These are phyloP conservation scores for Rhyacophila evoluta DNA, from an alignment of 2,888 invertebrate species.

Conservation along the genomic window DNA sequence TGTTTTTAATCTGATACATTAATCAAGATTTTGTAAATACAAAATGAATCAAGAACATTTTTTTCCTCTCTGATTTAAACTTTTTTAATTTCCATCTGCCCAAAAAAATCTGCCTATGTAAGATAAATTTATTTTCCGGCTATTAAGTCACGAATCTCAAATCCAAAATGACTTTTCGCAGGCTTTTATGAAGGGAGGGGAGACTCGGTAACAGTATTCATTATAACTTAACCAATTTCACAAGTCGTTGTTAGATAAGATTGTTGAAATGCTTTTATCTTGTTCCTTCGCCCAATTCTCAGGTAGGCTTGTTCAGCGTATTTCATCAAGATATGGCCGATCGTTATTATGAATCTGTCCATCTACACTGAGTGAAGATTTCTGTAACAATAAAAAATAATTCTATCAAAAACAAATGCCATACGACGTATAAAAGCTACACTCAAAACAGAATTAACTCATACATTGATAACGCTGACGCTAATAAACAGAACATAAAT, in stretches of 20 bases:
- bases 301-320: background rate
- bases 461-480: too few relatives aligned
- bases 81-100: background rate
- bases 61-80: background rate
- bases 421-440: too few relatives aligned
- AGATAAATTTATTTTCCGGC: background rate
- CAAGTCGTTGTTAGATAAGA: conserved; percentile 19
- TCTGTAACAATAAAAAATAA: too few relatives aligned
- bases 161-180: conserved; percentile 16
- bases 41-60: background rate
- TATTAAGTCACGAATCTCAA: conserved; percentile 24
- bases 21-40: too few relatives aligned
- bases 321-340: background rate
- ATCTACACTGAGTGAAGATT: too few relatives aligned
- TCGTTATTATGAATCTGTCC: background rate
- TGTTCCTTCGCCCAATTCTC: background rate
- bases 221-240: conserved; percentile 24
- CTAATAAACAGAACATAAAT: too few relatives aligned
- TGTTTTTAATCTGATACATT: too few relatives aligned
- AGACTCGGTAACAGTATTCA: background rate
- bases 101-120: background rate
- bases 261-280: conserved; percentile 19
- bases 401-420: too few relatives aligned
- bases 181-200: background rate
- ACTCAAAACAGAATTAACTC: too few relatives aligned